Conservation (phyloP, 1,140 invertebrate species). For the Dendroctonus ponderosae region DNA sequence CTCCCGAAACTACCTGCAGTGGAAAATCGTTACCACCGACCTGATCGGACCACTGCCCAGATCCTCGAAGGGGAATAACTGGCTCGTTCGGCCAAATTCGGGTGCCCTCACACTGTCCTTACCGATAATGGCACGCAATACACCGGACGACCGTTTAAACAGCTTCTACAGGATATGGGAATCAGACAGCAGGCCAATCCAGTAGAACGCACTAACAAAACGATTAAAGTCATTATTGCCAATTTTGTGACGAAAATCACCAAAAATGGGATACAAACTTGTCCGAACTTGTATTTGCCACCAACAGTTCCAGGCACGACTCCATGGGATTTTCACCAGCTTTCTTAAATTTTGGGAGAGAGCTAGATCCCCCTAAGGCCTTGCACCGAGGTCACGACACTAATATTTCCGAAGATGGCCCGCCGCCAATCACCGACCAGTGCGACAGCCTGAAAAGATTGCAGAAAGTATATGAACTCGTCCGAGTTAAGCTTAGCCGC, state of each 20-base stretch:
- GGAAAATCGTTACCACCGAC: conserved; percentile 48
- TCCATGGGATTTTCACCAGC: conserved; percentile 15
- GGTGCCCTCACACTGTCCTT: conserved; percentile 43
- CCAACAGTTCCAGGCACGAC: conserved; percentile 9
- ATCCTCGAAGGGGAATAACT: conserved; percentile 22
- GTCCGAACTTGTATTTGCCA: conserved; percentile 3
- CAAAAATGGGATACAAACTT: conserved; percentile 39
- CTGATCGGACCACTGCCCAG: conserved; percentile 51
- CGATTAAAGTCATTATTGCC: conserved; percentile 46
- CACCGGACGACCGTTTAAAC: conserved; percentile 3
- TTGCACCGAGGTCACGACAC: too few relatives aligned
- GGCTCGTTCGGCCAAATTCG: conserved; percentile 41
- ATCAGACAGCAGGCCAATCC: conserved; percentile 47
- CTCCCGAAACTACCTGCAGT: conserved; percentile 38
- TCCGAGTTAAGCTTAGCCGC: conserved; percentile 16
- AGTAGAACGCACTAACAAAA: conserved; percentile 50
- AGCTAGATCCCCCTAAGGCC: conserved; percentile 1
- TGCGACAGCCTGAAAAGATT: conserved; percentile 40
- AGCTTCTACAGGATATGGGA: conserved; percentile 2
- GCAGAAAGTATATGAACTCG: conserved; percentile 10
- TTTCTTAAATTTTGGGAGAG: conserved; percentile 19
- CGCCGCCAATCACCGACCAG: conserved; percentile 40
- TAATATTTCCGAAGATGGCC: not conserved
- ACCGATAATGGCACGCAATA: conserved; percentile 53
- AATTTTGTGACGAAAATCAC: conserved; percentile 40